phyloP scores from a whole-genome alignment of 2,113 vertebrate genomes.

The Neotoma lepida region DNA sequence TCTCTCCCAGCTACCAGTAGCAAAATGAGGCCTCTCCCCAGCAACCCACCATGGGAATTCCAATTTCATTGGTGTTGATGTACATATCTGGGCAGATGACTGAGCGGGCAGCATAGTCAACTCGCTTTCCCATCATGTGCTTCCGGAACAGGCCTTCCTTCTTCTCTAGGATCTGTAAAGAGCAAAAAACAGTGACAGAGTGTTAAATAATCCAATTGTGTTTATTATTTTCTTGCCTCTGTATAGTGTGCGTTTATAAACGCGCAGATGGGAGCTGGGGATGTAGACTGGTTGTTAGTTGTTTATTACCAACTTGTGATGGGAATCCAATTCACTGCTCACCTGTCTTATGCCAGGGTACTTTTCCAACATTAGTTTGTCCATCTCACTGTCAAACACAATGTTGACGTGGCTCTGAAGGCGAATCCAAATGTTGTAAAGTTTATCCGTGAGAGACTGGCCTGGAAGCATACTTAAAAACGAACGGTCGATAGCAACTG shows the following conservation, averaged over 20 bases:
- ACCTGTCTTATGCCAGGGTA: conserved; percentile 98
- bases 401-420: conserved; percentile 96
- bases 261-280: neutral
- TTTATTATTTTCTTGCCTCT: neutral
- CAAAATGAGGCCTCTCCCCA: too few relatives aligned
- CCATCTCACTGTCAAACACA: conserved; percentile 98
- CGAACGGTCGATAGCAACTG: conserved; percentile 83
- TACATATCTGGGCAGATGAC: conserved; percentile 99
- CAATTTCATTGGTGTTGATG: conserved; percentile 97
- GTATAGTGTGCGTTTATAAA: neutral
- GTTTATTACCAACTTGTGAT: neutral
- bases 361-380: conserved; percentile 94
- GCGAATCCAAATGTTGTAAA: conserved; percentile 94
- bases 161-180: conserved; percentile 93
- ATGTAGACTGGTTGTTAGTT: neutral
- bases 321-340: neutral
- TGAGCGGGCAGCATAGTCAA: conserved; percentile 95
- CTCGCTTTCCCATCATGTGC: conserved; percentile 99
- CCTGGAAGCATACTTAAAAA: conserved; percentile 87
- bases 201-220: neutral
- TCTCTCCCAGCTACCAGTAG: neutral
- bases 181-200: neutral
- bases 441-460: conserved; percentile 90
- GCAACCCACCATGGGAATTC: conserved; percentile 94
- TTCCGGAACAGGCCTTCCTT: conserved; percentile 97